Conservation (phyloP, 2,888 invertebrate genomes). For the Amphipyra tragopoginis region DNA sequence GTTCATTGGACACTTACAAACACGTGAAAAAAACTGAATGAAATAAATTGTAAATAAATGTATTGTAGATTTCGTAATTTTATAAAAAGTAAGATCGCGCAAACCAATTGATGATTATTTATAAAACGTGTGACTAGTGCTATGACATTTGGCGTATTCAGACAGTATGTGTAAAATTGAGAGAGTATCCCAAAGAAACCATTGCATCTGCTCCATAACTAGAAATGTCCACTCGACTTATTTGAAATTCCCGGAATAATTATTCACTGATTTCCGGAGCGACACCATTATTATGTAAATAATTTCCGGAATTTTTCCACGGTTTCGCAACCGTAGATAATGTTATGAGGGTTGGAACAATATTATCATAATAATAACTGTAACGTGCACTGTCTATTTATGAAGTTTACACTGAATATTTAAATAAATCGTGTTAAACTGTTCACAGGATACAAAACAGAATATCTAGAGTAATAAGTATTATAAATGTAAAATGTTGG, state of each 20-base stretch:
- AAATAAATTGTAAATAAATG: too few species aligned
- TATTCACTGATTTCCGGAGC: not conserved
- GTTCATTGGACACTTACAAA: too few species aligned
- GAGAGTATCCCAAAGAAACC: too few species aligned
- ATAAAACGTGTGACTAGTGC: not conserved
- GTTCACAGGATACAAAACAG: slow-evolving; percentile 25
- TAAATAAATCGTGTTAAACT: slow-evolving; percentile 33
- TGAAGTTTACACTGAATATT: slow-evolving; percentile 29
- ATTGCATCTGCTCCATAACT: too few species aligned
- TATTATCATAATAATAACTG: slow-evolving; percentile 9
- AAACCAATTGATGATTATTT: slow-evolving; percentile 21
- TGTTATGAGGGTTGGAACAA: not conserved
- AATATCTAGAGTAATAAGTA: slow-evolving; percentile 37
- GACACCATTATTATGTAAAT: not conserved
- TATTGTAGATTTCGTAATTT: too few species aligned
- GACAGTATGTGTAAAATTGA: too few species aligned
- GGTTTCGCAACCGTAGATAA: too few species aligned
- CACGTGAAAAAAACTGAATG: too few species aligned
- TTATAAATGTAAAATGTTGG: slow-evolving; percentile 38
- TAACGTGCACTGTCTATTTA: slow-evolving; percentile 27
- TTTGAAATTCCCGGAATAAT: too few species aligned
- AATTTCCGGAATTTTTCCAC: not conserved
- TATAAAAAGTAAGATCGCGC: slow-evolving; percentile 30
- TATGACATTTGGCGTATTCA: not conserved
- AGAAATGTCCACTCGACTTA: too few species aligned